Conservation (phyloP, 2,113 vertebrate genomes). For the Onychostoma macrolepis region DNA sequence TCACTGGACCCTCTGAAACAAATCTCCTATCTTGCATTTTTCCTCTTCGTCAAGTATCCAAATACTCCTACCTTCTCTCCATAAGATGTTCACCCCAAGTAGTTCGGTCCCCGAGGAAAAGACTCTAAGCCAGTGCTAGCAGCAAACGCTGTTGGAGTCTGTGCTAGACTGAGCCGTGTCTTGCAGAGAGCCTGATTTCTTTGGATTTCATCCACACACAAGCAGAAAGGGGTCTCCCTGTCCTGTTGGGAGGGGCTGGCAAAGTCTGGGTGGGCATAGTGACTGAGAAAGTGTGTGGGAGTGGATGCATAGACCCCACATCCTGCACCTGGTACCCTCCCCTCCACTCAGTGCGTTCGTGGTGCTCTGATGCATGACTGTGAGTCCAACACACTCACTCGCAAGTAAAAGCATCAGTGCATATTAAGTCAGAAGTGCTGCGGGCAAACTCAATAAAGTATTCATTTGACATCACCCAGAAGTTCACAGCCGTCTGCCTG, state of each 20-base stretch:
- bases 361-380: constrained; percentile 30
- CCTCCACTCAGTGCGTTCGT: constrained; percentile 41
- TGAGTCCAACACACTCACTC: constrained; percentile 33
- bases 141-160: constrained; percentile 7
- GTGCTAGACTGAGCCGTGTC: constrained; percentile 17
- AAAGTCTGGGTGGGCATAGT: constrained; percentile 34
- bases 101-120: neutral
- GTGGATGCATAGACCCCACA: constrained; percentile 4
- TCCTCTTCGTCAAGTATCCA: neutral
- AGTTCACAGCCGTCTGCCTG: constrained; percentile 5
- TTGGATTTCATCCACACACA: constrained; percentile 41
- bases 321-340: constrained; percentile 10
- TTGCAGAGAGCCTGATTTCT: constrained; percentile 12
- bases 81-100: neutral
- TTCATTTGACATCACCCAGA: constrained; percentile 41
- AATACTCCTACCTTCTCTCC: neutral
- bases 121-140: neutral
- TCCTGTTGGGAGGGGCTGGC: constrained; percentile 55
- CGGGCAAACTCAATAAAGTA: constrained; percentile 43
- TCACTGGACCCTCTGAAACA: constrained; percentile 76
- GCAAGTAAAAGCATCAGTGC: constrained; percentile 34
- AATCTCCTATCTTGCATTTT: constrained; percentile 19
- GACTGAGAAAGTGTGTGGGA: constrained; percentile 31
- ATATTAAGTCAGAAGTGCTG: constrained; percentile 18
- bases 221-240: constrained; percentile 44